Evolutionary conservation across 2,888 invertebrate genomes (phyloP).

Genomic region (Plagodis pulveraria): DNA sequence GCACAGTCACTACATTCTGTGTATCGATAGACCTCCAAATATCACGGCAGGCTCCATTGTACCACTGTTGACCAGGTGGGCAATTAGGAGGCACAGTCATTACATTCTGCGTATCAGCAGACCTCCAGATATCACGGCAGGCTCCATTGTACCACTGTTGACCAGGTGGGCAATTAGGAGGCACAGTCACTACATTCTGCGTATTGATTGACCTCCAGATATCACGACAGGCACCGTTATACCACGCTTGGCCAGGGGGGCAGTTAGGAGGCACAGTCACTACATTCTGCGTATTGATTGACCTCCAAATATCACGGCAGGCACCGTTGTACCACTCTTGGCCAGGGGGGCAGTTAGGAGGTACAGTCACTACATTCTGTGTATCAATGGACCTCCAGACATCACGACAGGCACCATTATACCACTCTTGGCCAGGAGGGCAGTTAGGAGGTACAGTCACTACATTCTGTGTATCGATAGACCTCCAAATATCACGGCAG

Average conservation of each 20-base stretch:
- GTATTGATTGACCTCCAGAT: constrained; percentile 4
- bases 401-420: constrained; percentile 22
- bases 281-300: constrained; percentile 3
- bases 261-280: constrained; percentile 25
- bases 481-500: not conserved
- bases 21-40: not conserved
- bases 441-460: constrained; percentile 27
- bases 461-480: constrained; percentile 3
- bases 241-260: constrained; percentile 19
- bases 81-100: not conserved
- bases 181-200: too few species aligned
- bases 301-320: not conserved
- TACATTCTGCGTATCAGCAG: not conserved
- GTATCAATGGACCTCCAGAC: constrained; percentile 10
- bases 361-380: not conserved
- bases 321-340: not conserved
- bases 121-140: too few species aligned
- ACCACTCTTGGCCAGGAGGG: constrained; percentile 20
- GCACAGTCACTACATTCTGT: not conserved
- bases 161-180: too few species aligned
- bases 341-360: not conserved
- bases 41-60: not conserved
- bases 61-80: not conserved
- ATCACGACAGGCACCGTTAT: constrained; percentile 22
- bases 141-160: too few species aligned